These are phyloP conservation scores for Cotesia chilonis DNA, from an alignment of 1,140 invertebrate genomes.

Conservation along the genomic window DNA sequence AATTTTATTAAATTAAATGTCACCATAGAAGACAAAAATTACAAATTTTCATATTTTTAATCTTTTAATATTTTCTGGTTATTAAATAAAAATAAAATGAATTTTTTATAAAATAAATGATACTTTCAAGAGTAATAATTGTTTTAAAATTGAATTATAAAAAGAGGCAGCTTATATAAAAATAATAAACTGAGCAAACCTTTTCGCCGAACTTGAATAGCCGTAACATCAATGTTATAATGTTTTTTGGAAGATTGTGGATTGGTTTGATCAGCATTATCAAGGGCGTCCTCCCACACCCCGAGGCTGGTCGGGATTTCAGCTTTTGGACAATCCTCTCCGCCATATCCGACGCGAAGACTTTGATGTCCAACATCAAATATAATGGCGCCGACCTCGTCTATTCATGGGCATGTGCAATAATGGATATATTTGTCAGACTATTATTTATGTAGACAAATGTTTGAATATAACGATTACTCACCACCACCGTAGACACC, in stretches of 20 bases:
- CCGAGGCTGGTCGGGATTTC: constrained; percentile 89
- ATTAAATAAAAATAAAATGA: no score
- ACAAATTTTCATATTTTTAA: no score
- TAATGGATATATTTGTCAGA: constrained; percentile 32
- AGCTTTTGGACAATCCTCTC: constrained; percentile 92
- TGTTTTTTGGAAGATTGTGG: constrained; percentile 47
- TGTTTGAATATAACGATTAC: constrained; percentile 38
- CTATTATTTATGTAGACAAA: constrained; percentile 38
- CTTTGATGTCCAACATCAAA: constrained; percentile 79
- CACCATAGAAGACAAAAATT: no score
- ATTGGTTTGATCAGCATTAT: constrained; percentile 41
- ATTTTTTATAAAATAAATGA: no score
- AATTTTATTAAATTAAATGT: no score
- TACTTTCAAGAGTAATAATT: no score
- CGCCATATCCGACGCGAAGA: constrained; percentile 87
- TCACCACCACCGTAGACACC: constrained; percentile 66
- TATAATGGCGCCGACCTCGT: constrained; percentile 83
- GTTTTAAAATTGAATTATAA: background rate
- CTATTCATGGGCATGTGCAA: constrained; percentile 51
- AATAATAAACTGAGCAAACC: constrained; percentile 39
- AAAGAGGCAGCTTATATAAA: background rate
- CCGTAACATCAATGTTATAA: constrained; percentile 55
- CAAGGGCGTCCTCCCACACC: constrained; percentile 71
- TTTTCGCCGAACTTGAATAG: constrained; percentile 57
- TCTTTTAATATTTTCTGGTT: no score